Conservation (phyloP, 2,113 vertebrate genomes). For the Hippocampus zosterae region DNA sequence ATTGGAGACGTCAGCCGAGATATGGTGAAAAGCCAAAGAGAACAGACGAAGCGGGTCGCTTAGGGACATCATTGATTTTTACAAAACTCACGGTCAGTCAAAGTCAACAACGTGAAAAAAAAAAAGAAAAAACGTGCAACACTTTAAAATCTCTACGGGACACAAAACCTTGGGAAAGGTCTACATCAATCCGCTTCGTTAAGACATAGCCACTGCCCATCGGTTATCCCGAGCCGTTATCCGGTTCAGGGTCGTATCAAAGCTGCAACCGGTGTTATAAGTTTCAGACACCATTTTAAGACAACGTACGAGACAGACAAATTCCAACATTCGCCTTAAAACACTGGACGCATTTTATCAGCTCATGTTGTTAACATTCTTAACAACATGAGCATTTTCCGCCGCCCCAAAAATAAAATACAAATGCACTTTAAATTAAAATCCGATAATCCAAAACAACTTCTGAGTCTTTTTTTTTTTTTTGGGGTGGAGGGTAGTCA, state of each 20-base stretch:
- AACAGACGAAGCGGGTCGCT: constrained; percentile 40
- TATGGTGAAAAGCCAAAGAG: constrained; percentile 49
- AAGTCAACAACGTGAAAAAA: not conserved
- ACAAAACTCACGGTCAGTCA: constrained; percentile 7
- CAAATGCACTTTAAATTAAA: not conserved
- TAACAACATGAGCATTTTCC: not conserved
- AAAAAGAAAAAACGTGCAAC: constrained; percentile 1
- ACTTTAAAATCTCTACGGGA: not conserved
- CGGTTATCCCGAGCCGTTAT: not conserved
- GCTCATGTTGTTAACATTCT: constrained; percentile 15
- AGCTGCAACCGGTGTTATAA: not conserved
- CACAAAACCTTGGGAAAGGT: constrained; percentile 6
- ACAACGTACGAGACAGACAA: too few relatives aligned
- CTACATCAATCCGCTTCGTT: not conserved
- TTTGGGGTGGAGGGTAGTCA: too few relatives aligned
- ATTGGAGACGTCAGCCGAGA: constrained; percentile 55
- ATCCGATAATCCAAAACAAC: not conserved
- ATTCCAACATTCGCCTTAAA: not conserved
- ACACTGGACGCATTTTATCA: constrained; percentile 5
- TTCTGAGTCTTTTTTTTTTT: not conserved
- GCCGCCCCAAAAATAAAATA: not conserved
- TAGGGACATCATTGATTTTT: constrained; percentile 37
- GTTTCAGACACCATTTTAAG: not conserved
- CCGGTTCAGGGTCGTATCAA: not conserved
- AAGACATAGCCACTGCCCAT: not conserved